These are phyloP conservation scores for Leptobrachium leishanense DNA, from an alignment of 2,113 vertebrate species.

Conservation along the genomic window DNA sequence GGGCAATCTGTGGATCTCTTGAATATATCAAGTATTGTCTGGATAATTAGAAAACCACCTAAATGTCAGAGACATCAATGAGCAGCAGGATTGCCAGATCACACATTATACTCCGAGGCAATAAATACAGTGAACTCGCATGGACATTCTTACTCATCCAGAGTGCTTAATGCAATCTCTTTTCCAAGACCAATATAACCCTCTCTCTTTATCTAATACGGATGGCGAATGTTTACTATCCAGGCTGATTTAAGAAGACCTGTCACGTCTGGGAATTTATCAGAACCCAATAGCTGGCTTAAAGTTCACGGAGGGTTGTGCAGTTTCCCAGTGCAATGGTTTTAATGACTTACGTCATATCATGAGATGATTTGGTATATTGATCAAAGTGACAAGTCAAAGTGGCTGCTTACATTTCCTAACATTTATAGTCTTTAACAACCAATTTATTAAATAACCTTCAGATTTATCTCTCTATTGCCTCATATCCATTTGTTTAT, in stretches of 20 bases:
- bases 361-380: too few species aligned
- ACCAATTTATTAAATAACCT: too few species aligned
- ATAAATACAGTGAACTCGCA: neutral
- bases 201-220: neutral
- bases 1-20: constrained; percentile 70
- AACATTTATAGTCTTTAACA: too few species aligned
- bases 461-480: too few species aligned
- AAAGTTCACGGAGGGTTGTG: too few species aligned
- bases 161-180: neutral
- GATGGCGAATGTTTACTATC: neutral
- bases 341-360: too few species aligned
- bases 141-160: neutral
- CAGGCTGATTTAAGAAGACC: neutral
- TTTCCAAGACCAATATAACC: neutral
- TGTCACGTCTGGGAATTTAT: too few species aligned
- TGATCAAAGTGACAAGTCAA: too few species aligned
- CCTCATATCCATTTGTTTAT: too few species aligned
- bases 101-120: neutral
- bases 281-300: too few species aligned
- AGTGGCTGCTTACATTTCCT: too few species aligned
- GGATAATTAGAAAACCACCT: constrained; percentile 73
- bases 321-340: too few species aligned
- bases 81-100: neutral
- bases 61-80: neutral
- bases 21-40: constrained; percentile 75